phyloP scores from a whole-genome alignment of 2,797 vertebrate species.

The Urocyon cinereoargenteus region DNA sequence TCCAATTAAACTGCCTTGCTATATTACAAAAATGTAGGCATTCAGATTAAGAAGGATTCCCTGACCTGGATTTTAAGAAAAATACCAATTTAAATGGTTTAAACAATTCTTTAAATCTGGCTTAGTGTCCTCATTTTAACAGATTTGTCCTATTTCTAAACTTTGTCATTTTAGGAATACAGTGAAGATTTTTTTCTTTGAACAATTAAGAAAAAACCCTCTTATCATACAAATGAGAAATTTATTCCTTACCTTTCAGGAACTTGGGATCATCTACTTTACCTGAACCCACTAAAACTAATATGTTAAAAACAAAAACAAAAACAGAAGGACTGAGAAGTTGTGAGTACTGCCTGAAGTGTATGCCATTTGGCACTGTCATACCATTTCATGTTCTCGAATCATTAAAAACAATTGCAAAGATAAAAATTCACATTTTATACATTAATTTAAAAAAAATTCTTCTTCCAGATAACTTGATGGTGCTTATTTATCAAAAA shows the following conservation, averaged over 20 bases:
- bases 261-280: not conserved
- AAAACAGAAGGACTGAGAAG: not conserved
- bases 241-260: not conserved
- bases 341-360: too few relatives aligned
- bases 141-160: conserved; percentile 27
- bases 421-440: not conserved
- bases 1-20: conserved; percentile 85
- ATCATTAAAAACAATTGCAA: not conserved
- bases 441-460: not conserved
- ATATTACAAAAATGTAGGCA: conserved; percentile 61
- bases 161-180: conserved; percentile 48
- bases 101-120: conserved; percentile 64
- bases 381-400: not conserved
- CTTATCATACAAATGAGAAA: not conserved
- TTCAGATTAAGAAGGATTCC: conserved; percentile 26
- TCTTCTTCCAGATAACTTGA: not conserved
- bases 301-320: not conserved
- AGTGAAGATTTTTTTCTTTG: conserved; percentile 13
- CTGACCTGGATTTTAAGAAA: conserved; percentile 69
- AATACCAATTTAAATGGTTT: conserved; percentile 38
- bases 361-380: not conserved
- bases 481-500: conserved; percentile 41
- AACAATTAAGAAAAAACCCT: not conserved
- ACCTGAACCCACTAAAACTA: not conserved
- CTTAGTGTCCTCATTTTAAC: conserved; percentile 54